phyloP scores from a whole-genome alignment of 2,113 vertebrate species.

The Delphinapterus leucas region DNA sequence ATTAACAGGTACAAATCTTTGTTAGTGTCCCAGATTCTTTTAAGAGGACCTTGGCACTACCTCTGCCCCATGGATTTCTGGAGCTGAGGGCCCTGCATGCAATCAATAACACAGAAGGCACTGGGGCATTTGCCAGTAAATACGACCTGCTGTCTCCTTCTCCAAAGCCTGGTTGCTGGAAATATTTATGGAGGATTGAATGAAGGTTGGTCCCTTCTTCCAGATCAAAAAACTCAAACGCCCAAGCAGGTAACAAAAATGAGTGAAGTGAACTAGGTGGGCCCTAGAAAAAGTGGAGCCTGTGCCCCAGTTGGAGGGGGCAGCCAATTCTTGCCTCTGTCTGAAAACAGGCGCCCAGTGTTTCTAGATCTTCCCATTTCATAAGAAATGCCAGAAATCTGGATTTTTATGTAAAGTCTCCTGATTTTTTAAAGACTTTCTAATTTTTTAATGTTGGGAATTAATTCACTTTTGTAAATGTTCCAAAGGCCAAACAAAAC shows the following conservation, averaged over 20 bases:
- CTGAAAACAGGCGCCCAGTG: neutral
- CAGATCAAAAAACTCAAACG: neutral
- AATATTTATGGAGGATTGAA: neutral
- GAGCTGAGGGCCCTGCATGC: neutral
- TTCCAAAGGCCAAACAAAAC: conserved; percentile 56
- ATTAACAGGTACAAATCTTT: neutral
- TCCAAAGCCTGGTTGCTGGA: neutral
- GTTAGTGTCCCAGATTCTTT: neutral
- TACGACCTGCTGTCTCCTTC: neutral
- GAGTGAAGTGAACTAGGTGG: neutral
- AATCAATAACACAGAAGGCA: neutral
- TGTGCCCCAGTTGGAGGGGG: neutral
- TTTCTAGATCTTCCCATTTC: neutral
- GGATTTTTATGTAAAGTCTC: neutral
- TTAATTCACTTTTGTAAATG: conserved; percentile 27
- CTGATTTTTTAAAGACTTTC: neutral
- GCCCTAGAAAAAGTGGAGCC: neutral
- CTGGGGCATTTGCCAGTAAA: neutral
- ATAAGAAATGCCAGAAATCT: conserved; percentile 24
- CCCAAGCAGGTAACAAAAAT: neutral
- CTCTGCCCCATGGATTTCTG: neutral
- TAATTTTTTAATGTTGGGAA: conserved; percentile 55
- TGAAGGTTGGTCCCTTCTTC: neutral
- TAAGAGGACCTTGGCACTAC: neutral
- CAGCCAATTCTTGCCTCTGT: neutral